Evolutionary conservation across 2,888 invertebrate genomes (phyloP).

Genomic region (Hololepta plana): DNA sequence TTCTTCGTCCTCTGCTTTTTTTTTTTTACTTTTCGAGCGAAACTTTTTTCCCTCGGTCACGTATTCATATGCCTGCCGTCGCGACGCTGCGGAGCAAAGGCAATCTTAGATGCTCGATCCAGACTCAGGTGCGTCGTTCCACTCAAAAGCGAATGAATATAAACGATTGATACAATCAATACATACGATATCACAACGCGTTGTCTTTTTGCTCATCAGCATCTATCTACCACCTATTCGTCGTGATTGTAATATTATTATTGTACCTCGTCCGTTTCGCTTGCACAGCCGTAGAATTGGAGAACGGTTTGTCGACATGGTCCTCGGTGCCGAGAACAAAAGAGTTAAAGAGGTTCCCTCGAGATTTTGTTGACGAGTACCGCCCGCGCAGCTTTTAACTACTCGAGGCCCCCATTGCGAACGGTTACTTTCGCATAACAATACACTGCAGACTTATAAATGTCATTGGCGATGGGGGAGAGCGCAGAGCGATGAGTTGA

Average conservation of each 20-base stretch:
- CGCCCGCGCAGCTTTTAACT: slow-evolving; percentile 26
- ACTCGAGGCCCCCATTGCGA: slow-evolving; percentile 23
- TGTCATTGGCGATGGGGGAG: slow-evolving; percentile 27
- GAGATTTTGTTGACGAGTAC: slow-evolving; percentile 25
- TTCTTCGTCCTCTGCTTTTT: too few relatives aligned
- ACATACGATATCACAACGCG: slow-evolving; percentile 16
- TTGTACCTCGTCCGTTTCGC: too few relatives aligned
- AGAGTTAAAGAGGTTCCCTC: slow-evolving; percentile 20
- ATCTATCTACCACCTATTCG: too few relatives aligned
- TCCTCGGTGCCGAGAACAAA: slow-evolving; percentile 16
- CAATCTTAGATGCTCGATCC: slow-evolving; percentile 15
- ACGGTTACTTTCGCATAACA: slow-evolving; percentile 26
- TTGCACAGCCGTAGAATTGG: too few relatives aligned
- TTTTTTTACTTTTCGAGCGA: too few relatives aligned
- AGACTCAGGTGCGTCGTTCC: slow-evolving; percentile 17
- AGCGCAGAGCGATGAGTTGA: slow-evolving; percentile 27
- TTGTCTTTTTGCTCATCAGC: too few relatives aligned
- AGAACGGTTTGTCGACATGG: too few relatives aligned
- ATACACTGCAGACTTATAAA: slow-evolving; percentile 29
- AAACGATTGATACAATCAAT: slow-evolving; percentile 20
- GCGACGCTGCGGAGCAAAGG: slow-evolving; percentile 14
- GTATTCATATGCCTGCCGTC: slow-evolving; percentile 14
- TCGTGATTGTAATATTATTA: too few relatives aligned
- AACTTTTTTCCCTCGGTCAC: too few relatives aligned
- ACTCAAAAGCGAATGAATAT: slow-evolving; percentile 18